Evolutionary conservation across 2,113 vertebrate species (phyloP), one percentile per base, ranked within the genome.

Genomic region (Crypturellus undulatus): DNA sequence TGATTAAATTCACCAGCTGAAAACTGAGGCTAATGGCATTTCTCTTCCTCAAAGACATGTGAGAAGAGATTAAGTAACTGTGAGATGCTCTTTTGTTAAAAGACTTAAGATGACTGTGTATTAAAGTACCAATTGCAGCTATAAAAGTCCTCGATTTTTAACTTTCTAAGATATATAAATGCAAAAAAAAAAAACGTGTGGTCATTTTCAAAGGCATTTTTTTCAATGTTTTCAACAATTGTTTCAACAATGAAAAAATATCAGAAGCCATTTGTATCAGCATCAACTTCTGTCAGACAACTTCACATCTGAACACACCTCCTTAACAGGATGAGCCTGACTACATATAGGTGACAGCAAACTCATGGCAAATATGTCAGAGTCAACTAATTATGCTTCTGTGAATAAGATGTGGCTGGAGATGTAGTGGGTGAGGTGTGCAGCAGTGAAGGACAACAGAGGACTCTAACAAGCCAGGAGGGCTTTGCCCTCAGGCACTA

Each of bases 1-100:
- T 92, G 87, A 83, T 65, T 87, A 75, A 93, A 82, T 79, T 86
- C 42, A 56, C 60, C 47, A n/a, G 21, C 56, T 81, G 76, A 78
- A 92, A 91, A 88, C 47, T 75, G 68, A 67, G 71, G 52, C 45
- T 73, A 67, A 76, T 47, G 68, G 54, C 80, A 70, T 73, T 87
- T 79, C 36, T 87, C 40, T 90, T 85, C 16, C 87, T 86, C 43
- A 88, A 65, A 81, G 22, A 30, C 15, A 85, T 59, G 21, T 43
- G 52, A 84, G 64, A 30, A 58, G 34, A 52, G 22, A 52, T 64
- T 30, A 30, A 51, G 30, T 64, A 51, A 64, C 22, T 12, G 24
- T 51, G 8, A 51, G 34, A 62, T 30, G 26, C 13, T 40, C 11
- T 40, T 42, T 42, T 42, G 30, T 16, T 79, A 22, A 79, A 28